A percentile compares a stretch with the other conserved stretches of the same genome.
Evolutionary conservation across 2,888 invertebrate species (phyloP).

Genomic region (Eupithecia pulchellata): DNA sequence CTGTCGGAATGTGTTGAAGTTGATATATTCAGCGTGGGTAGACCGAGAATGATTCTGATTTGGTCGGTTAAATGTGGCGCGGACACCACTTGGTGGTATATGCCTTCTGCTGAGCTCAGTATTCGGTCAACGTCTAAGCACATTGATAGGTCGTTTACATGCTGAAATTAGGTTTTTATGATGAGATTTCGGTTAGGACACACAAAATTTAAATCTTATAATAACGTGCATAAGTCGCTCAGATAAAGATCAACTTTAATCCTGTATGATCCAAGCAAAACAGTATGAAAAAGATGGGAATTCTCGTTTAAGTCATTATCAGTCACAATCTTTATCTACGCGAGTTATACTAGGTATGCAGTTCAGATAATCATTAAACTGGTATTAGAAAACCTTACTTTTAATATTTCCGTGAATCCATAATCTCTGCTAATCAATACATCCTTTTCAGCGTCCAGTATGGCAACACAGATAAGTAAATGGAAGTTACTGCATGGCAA

Average conservation of each 20-base stretch:
- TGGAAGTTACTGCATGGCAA: constrained; percentile 98
- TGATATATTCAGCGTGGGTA: constrained; percentile 73
- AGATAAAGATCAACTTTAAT: background rate
- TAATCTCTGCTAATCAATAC: constrained; percentile 95
- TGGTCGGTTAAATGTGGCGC: constrained; percentile 89
- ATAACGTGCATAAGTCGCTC: background rate
- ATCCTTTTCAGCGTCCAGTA: constrained; percentile 95
- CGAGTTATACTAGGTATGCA: background rate
- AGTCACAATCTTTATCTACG: background rate
- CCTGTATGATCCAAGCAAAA: no score
- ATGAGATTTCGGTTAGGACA: background rate
- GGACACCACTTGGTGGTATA: constrained; percentile 93
- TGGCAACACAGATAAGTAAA: constrained; percentile 95
- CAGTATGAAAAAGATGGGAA: background rate
- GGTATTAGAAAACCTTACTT: constrained; percentile 81
- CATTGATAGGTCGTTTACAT: constrained; percentile 97
- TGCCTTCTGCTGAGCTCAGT: constrained; percentile 95
- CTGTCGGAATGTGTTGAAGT: constrained; percentile 67
- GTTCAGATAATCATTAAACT: background rate
- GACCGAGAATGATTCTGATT: constrained; percentile 89
- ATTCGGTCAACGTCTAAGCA: constrained; percentile 93
- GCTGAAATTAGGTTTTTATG: constrained; percentile 83
- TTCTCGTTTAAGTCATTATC: no score
- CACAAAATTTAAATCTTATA: background rate
- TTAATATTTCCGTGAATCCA: constrained; percentile 98